Evolutionary conservation across 2,797 vertebrate genomes (phyloP), one percentile per base, ranked within the genome.

Genomic region (Micrastur ruficollis): DNA sequence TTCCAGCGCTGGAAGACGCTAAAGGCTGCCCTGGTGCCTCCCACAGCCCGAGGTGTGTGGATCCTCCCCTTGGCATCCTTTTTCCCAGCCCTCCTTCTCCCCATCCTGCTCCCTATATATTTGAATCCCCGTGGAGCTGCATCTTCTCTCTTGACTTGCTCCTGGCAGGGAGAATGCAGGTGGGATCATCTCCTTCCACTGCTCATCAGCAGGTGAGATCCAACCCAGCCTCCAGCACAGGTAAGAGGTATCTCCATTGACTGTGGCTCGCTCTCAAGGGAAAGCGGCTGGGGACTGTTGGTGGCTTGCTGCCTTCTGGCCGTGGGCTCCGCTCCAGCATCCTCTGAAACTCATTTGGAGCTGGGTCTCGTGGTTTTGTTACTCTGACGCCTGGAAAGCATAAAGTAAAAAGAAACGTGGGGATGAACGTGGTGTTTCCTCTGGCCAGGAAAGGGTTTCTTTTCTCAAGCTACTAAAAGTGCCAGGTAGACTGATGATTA

Each of bases 101-200:
- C 72, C 27, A 9, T 86, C 82, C 67, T 2, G 14, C 82, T 86
- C 50, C 78, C 67, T 66, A 31, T 50, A 70, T 50, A 66, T 55
- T 7, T 15, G 52, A 75, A 34, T 19, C 46, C 38, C 34, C 0
- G 2, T 4, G 0, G 52, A 71, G 73, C 31, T 36, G 36, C 78
- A 1, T 22, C 73, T n/a, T 11, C 82, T 46, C 46, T 26, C 52
- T 16, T 1, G 17, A 11, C 32, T 8, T 8, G 66, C 46, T 65
- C 46, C 19, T 1, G 2, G 23, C 34, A 44, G 46, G 32, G 63
- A 52, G 58, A 4, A 92, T 95, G 93, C 82, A 80, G 73, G 73
- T 10, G 1, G 82, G 6, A 52, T 16, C 58, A 0, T 8, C 40
- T 66, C 42, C 56, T 11, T 5, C 16, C 1, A 4, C 47, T 11